Conservation (phyloP, 2,888 invertebrate genomes). For the Mactromeris polynyma region DNA sequence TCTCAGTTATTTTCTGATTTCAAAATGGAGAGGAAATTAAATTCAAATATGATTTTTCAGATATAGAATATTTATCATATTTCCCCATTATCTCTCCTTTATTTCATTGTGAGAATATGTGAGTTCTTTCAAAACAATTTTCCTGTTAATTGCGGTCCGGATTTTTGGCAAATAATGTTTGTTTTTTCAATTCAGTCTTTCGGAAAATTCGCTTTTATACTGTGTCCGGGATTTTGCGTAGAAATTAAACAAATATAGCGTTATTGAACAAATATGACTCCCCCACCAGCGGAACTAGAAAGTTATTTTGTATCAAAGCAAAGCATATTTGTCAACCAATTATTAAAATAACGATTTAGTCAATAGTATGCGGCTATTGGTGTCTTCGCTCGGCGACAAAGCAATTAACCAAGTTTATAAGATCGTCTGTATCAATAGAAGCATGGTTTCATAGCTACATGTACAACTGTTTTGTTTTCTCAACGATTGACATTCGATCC, state of each 20-base stretch:
- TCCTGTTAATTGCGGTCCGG: too few relatives aligned
- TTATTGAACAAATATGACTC: not conserved
- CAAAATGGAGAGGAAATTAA: too few relatives aligned
- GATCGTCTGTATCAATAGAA: not conserved
- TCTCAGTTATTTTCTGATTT: too few relatives aligned
- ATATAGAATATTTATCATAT: too few relatives aligned
- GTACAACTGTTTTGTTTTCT: not conserved
- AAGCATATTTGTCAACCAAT: not conserved
- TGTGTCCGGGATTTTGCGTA: not conserved
- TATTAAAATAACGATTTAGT: not conserved
- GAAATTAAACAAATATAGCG: not conserved
- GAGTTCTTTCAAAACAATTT: too few relatives aligned
- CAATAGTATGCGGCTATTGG: not conserved
- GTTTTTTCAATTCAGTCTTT: too few relatives aligned
- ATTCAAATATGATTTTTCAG: too few relatives aligned
- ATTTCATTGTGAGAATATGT: too few relatives aligned
- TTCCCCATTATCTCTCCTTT: too few relatives aligned
- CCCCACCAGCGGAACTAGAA: not conserved
- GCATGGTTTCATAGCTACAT: not conserved
- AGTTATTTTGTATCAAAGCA: not conserved
- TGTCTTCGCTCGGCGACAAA: not conserved
- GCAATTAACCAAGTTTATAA: not conserved
- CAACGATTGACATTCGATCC: not conserved
- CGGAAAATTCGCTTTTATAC: too few relatives aligned
- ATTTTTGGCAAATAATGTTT: too few relatives aligned